Evolutionary conservation across 2,888 invertebrate species (phyloP).

Genomic region (Bombylius major): DNA sequence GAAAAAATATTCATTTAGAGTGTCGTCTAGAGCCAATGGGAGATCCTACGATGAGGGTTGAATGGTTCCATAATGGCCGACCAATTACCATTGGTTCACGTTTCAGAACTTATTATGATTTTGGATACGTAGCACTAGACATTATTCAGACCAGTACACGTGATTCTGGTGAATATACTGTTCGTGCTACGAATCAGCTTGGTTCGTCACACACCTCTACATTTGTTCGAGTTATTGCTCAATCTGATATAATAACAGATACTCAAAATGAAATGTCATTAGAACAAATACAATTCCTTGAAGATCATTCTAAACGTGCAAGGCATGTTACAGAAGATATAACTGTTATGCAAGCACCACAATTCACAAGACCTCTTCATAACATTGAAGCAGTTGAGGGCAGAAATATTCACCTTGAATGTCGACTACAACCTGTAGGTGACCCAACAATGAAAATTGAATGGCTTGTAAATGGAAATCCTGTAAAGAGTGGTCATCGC

Average conservation of each 20-base stretch:
- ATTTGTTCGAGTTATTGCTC: conserved; percentile 72
- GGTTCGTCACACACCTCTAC: conserved; percentile 88
- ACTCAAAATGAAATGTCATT: conserved; percentile 85
- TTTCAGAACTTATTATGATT: conserved; percentile 91
- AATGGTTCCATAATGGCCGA: conserved; percentile 91
- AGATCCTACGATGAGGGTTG: conserved; percentile 89
- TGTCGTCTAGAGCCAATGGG: conserved; percentile 90
- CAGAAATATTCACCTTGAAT: conserved; percentile 84
- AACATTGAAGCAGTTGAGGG: conserved; percentile 84
- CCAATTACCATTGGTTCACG: conserved; percentile 81
- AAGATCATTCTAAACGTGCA: conserved; percentile 60
- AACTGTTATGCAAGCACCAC: conserved; percentile 71
- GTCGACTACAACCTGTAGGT: conserved; percentile 79
- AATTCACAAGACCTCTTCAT: conserved; percentile 75
- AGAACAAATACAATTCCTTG: conserved; percentile 82
- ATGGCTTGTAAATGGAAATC: conserved; percentile 92
- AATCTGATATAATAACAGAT: conserved; percentile 72
- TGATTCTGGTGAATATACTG: conserved; percentile 93
- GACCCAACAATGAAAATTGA: conserved; percentile 87
- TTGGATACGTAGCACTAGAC: conserved; percentile 93
- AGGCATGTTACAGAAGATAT: conserved; percentile 67
- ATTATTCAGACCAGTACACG: conserved; percentile 87
- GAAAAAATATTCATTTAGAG: conserved; percentile 82
- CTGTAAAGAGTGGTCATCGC: conserved; percentile 82
- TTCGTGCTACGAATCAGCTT: conserved; percentile 81